Evolutionary conservation across 2,113 vertebrate species (phyloP).

Genomic region (Forbesichthys papilliferus): DNA sequence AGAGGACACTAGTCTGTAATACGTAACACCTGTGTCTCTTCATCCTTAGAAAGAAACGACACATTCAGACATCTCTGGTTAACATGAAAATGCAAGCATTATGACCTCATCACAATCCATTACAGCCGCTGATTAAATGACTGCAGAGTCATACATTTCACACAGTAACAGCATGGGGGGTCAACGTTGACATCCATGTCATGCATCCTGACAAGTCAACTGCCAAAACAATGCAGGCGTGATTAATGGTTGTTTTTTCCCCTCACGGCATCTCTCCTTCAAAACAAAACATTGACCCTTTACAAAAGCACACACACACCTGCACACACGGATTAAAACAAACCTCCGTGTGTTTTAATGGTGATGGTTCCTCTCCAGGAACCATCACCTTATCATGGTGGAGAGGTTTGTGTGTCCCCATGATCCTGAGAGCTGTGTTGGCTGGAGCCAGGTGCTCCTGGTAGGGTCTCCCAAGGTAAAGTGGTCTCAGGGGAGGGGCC

Average conservation of each 20-base stretch:
- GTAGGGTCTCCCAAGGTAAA: no score
- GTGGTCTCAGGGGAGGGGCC: no score
- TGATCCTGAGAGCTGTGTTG: no score
- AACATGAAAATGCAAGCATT: background rate
- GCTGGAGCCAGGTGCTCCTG: no score
- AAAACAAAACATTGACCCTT: constrained; percentile 53
- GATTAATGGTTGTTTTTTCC: constrained; percentile 65
- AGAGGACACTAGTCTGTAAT: no score
- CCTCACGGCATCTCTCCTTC: constrained; percentile 48
- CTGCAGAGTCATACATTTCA: constrained; percentile 43
- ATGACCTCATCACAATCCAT: background rate
- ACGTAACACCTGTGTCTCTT: no score
- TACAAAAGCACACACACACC: constrained; percentile 20
- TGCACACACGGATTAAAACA: constrained; percentile 13
- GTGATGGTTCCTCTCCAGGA: no score
- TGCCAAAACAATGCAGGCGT: constrained; percentile 59
- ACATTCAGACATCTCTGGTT: background rate
- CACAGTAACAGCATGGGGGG: constrained; percentile 34
- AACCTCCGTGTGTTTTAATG: no score
- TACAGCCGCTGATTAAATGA: constrained; percentile 30
- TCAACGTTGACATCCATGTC: constrained; percentile 58
- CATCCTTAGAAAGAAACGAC: no score
- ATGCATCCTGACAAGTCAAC: constrained; percentile 45
- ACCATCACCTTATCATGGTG: no score
- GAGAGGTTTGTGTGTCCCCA: no score